Evolutionary conservation across 30 jellyfish, hydroid and myxozoan species (phyloP), one percentile per base, ranked within the genome.

Genomic region (Turritopsis dohrnii): DNA sequence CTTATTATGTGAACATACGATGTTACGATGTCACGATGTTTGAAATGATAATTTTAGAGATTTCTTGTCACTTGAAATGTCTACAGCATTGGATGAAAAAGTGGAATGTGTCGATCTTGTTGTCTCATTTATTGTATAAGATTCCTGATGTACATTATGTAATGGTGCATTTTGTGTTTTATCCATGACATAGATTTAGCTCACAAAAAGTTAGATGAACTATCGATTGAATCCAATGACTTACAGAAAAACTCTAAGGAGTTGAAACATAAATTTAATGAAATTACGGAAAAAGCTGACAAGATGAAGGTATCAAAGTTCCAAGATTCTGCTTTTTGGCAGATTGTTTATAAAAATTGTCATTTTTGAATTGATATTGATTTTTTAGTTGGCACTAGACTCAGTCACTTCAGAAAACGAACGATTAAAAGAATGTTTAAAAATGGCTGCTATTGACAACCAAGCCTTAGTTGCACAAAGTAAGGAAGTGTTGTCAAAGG

Each of bases 381-480:
- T 71, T 3, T 29, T 83, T 24, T 52, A 85, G 93, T 24, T 20
- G 29, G 79, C 96, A 28, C 71, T 73, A 71, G 96, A 88, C 20
- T 24, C 90, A 1, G 79, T 79, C 41, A 25, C 81, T 79, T 81
- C 74, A 65, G 96, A 88, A 54, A 72, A 79, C 24, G 86, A 88
- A 29, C 83, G 82, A 79, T 89, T 89, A 3, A 91, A 85, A n/a
- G 90, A 85, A 41, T 90, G 90, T 18, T 71, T 89, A 31, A 84
- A 81, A 53, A 82, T 89, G 7, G 96, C 96, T 24, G 94, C 96
- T 8, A 85, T 91, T 21, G 96, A 89, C 86, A 89, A 89, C 90
- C 85, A 89, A 52, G 96, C 96, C 0, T 29, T 89, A 52, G 82
- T 89, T 25, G 76, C 94, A n/a, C 96, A 89, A 65, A 88, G 86